Conservation (phyloP, 30 jellyfish, hydroid and myxozoan genomes). For the Chironex yamaguchii region DNA sequence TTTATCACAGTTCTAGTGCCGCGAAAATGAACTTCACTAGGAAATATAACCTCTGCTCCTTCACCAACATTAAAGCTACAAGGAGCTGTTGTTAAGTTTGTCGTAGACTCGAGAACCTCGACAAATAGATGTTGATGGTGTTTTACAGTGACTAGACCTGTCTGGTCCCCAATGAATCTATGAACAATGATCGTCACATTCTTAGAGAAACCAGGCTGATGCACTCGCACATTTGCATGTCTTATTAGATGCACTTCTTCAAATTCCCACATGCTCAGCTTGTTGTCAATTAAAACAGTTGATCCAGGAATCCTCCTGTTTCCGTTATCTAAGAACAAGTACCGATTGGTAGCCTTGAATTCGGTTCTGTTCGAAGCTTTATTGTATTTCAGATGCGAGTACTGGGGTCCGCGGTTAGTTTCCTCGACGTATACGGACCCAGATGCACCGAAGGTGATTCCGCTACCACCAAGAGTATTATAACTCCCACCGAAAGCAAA, state of each 20-base stretch:
- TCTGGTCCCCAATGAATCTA: constrained; percentile 63
- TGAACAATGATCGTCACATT: constrained; percentile 69
- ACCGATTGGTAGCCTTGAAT: constrained; percentile 48
- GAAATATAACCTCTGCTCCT: constrained; percentile 66
- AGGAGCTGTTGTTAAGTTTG: constrained; percentile 74
- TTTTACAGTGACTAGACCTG: constrained; percentile 65
- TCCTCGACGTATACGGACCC: constrained; percentile 75
- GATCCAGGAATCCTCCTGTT: constrained; percentile 64
- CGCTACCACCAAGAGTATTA: constrained; percentile 64
- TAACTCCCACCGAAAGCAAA: constrained; percentile 63
- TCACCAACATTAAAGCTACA: constrained; percentile 61
- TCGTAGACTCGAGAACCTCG: constrained; percentile 68
- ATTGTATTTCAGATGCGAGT: constrained; percentile 63
- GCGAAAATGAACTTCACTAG: constrained; percentile 46
- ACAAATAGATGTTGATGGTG: constrained; percentile 53
- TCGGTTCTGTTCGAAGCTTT: constrained; percentile 26
- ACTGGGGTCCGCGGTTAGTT: constrained; percentile 68
- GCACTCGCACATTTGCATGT: constrained; percentile 57
- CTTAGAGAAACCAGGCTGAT: constrained; percentile 53
- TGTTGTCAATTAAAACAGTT: constrained; percentile 53
- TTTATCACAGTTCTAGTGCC: constrained; percentile 62
- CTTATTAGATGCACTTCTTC: constrained; percentile 64
- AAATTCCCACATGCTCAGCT: constrained; percentile 57
- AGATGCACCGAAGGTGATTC: constrained; percentile 57
- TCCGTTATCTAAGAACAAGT: constrained; percentile 55